phyloP scores from a whole-genome alignment of 2,888 invertebrate species.

The Eupeodes luniger region DNA sequence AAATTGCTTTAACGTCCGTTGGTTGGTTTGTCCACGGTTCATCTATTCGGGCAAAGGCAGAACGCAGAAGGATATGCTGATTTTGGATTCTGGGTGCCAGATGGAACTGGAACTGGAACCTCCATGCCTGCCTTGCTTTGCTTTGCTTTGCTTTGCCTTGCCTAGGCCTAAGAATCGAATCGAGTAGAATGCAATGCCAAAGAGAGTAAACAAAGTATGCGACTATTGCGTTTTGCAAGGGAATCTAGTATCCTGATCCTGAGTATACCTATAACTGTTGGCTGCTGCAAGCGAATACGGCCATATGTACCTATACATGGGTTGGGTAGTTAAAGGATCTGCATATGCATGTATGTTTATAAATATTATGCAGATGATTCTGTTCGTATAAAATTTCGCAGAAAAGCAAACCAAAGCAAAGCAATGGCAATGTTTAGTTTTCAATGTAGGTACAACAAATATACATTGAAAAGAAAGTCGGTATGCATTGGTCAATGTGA shows the following conservation, averaged over 20 bases:
- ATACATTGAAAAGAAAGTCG: background rate
- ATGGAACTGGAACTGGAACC: conserved; percentile 42
- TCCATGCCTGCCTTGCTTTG: conserved; percentile 5
- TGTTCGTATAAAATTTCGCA: conserved; percentile 51
- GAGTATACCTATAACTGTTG: background rate
- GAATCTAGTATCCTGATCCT: conserved; percentile 18
- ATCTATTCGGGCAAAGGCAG: conserved; percentile 61
- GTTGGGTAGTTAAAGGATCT: background rate
- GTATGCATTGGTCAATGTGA: conserved; percentile 38
- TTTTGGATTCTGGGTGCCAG: conserved; percentile 73
- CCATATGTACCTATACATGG: background rate
- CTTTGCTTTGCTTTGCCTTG: background rate
- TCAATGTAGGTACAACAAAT: conserved; percentile 1
- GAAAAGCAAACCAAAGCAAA: conserved; percentile 17
- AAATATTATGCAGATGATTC: conserved; percentile 70
- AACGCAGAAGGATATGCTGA: conserved; percentile 59
- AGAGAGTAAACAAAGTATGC: conserved; percentile 64
- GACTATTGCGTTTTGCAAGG: conserved; percentile 63
- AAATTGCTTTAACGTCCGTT: conserved; percentile 75
- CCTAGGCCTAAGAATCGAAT: conserved; percentile 62
- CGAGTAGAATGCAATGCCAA: conserved; percentile 45
- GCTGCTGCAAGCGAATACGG: background rate
- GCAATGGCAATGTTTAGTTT: conserved; percentile 41
- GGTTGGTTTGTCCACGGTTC: conserved; percentile 75
- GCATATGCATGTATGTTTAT: conserved; percentile 4